Evolutionary conservation across 1,140 invertebrate species (phyloP), one percentile per base, ranked within the genome.

Genomic region (Phymorhynchus buccinoides): DNA sequence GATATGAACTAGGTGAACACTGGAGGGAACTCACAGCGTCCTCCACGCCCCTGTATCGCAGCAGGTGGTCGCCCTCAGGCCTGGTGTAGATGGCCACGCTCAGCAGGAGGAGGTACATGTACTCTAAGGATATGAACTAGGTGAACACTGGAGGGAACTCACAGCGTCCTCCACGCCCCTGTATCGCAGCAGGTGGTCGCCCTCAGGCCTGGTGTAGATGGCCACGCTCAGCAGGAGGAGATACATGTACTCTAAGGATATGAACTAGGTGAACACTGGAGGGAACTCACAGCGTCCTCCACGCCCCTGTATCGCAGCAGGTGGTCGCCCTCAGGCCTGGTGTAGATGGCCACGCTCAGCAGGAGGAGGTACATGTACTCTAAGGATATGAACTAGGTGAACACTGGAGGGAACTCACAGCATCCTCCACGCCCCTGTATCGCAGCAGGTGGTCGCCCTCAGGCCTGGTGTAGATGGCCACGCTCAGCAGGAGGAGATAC

Each of bases 341-440:
- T 98, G 92, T 99, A 99, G 39, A 99, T 96, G 18, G 98, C 97
- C 42, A 97, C 94, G 82, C 97, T 98, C 52, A 99, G 94, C 44
- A 96, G 95, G 1, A 98, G 93, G 80, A 99, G 94, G 93, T 99
- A 98, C 42, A 95, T n/a, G n/a, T n/a, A n/a, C n/a, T n/a, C n/a
- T n/a, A n/a, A n/a, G n/a, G n/a, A n/a, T n/a, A n/a, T n/a, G n/a
- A n/a, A n/a, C n/a, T n/a, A n/a, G n/a, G n/a, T n/a, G n/a, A n/a
- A n/a, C n/a, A n/a, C n/a, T n/a, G n/a, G n/a, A n/a, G n/a, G 56
- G 56, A 14, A 62, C 56, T 62, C 56, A 62, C 56, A 27, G 14
- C 56, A 62, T 62, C 56, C 88, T 95, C 96, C 96, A 97, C 93
- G 84, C 88, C 80, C 89, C 77, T 86, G 88, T 89, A 88, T 88